Evolutionary conservation across 2,113 vertebrate genomes (phyloP).

Genomic region (Nestor notabilis): DNA sequence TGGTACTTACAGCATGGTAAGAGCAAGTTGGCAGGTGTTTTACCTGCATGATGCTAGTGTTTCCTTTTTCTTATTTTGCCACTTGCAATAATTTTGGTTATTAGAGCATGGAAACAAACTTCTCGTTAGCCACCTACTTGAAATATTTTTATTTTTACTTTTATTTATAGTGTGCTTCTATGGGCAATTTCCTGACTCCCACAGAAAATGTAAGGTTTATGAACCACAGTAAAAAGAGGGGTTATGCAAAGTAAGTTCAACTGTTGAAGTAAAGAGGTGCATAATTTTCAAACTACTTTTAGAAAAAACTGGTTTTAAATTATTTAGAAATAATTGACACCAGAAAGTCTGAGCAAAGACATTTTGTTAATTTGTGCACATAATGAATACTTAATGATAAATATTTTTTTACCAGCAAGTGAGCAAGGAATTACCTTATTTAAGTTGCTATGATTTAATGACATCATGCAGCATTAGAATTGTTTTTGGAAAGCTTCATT

Average conservation of each 20-base stretch:
- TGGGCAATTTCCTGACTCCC: background rate
- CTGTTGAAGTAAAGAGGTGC: background rate
- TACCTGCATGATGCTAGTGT: background rate
- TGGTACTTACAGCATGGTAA: background rate
- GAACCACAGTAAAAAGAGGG: background rate
- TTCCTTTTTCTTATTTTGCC: background rate
- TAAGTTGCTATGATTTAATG: constrained; percentile 56
- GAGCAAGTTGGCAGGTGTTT: background rate
- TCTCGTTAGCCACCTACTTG: background rate
- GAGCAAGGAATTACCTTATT: constrained; percentile 44
- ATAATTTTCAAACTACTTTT: constrained; percentile 5
- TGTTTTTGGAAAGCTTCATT: constrained; percentile 50
- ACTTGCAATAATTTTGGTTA: background rate
- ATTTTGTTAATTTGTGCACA: constrained; percentile 54
- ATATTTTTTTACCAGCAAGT: constrained; percentile 46
- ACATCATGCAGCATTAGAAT: constrained; percentile 10
- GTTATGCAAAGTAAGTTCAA: background rate
- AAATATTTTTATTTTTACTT: background rate
- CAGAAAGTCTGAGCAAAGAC: constrained; percentile 34
- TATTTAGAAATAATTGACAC: constrained; percentile 7
- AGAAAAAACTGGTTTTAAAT: background rate
- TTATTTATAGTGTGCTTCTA: background rate
- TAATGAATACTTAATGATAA: constrained; percentile 58
- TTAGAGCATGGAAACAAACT: background rate
- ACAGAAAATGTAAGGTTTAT: background rate